Evolutionary conservation across 2,113 vertebrate genomes (phyloP).

Genomic region (Sitta europaea): DNA sequence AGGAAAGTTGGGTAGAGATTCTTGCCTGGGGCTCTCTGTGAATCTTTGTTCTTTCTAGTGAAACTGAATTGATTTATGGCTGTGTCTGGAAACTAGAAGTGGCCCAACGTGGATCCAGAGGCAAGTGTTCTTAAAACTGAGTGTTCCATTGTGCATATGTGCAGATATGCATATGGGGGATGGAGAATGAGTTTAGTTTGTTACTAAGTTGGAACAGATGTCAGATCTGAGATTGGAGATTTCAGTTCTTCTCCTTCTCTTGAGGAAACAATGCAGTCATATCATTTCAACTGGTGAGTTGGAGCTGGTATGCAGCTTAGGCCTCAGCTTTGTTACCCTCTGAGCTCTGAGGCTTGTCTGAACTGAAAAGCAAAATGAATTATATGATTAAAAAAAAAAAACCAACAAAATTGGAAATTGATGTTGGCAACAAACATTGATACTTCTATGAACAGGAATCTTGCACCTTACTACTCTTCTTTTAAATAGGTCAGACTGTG

Average conservation of each 20-base stretch:
- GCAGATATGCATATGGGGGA: neutral
- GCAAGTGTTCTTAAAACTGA: slow-evolving; percentile 33
- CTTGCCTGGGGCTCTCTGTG: neutral
- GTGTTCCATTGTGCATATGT: neutral
- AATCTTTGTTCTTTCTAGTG: neutral
- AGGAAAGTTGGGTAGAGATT: slow-evolving; percentile 28
- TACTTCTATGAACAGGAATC: neutral
- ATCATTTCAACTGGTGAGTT: neutral
- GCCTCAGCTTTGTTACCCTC: neutral
- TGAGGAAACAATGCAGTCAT: neutral
- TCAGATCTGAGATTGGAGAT: neutral
- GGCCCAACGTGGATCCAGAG: neutral
- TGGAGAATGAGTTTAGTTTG: slow-evolving; percentile 17
- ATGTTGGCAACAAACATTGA: neutral
- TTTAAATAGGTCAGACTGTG: neutral
- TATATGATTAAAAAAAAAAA: neutral
- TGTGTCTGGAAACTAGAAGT: slow-evolving; percentile 19
- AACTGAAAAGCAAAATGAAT: neutral
- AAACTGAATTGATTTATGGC: slow-evolving; percentile 29
- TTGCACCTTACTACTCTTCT: neutral
- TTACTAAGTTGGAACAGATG: slow-evolving; percentile 54
- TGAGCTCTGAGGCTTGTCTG: neutral
- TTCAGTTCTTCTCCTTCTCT: neutral
- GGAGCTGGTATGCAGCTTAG: neutral
- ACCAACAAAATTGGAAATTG: neutral